Evolutionary conservation across 1,140 invertebrate genomes (phyloP).

Genomic region (Dysdera silvatica): DNA sequence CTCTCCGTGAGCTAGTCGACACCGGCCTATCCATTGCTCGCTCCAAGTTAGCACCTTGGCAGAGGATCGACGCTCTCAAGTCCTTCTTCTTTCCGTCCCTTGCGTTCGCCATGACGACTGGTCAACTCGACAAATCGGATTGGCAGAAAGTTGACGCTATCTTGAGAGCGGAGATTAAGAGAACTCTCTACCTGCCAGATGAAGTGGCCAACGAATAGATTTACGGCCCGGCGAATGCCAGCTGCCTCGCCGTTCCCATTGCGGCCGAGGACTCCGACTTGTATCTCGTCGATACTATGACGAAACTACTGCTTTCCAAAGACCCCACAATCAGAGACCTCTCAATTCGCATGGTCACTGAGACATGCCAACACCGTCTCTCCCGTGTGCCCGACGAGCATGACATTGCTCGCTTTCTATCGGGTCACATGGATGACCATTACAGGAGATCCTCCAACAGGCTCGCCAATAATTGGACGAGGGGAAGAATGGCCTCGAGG

Average conservation of each 20-base stretch:
- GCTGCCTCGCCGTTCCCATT: background rate
- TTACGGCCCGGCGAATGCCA: background rate
- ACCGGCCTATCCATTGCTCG: background rate
- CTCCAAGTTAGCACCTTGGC: background rate
- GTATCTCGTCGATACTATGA: background rate
- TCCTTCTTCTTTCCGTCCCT: background rate
- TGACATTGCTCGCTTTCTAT: background rate
- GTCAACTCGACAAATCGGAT: background rate
- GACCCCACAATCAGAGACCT: background rate
- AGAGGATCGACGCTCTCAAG: background rate
- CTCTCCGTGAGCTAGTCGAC: background rate
- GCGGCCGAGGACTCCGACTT: background rate
- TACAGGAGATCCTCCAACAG: background rate
- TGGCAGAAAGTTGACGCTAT: background rate
- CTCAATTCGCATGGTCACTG: background rate
- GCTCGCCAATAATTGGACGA: background rate
- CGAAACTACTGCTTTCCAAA: background rate
- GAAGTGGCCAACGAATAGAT: background rate
- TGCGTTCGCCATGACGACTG: background rate
- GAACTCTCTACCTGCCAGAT: background rate
- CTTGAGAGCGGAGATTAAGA: background rate
- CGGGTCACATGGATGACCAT: background rate
- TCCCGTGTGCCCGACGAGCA: fast-evolving
- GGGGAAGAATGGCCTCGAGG: background rate
- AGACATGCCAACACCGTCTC: fast-evolving